Percentiles rank a stretch among this genome's conserved stretches.
Conservation (phyloP, 2,888 invertebrate genomes). For the Silvanus unidentatus region DNA sequence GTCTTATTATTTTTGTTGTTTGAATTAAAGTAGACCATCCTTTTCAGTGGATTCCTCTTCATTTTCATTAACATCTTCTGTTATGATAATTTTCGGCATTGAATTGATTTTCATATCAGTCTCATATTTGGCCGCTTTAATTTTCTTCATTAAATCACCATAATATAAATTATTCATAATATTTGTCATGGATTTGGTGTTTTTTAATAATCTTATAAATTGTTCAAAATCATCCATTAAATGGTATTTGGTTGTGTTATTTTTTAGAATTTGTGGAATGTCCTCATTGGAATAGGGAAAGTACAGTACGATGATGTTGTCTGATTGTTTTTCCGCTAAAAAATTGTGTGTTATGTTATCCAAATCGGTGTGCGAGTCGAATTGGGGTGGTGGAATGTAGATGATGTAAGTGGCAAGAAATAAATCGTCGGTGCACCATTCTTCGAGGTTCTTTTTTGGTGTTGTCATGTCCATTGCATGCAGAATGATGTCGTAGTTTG, state of each 20-base stretch:
- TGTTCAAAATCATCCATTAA: conserved; percentile 25
- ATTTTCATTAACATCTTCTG: conserved; percentile 13
- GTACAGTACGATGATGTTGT: conserved; percentile 18
- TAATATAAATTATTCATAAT: conserved; percentile 15
- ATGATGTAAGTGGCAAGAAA: conserved; percentile 23
- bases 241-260: conserved; percentile 17
- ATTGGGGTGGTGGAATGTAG: conserved; percentile 22
- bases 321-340: conserved; percentile 18
- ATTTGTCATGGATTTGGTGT: conserved; percentile 11
- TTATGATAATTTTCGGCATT: conserved; percentile 26
- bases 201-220: conserved; percentile 22
- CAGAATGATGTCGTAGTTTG: conserved; percentile 17
- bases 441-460: conserved; percentile 19
- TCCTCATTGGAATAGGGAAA: conserved; percentile 25
- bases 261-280: conserved; percentile 20
- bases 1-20: too few relatives aligned
- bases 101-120: conserved; percentile 18
- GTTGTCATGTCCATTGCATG: conserved; percentile 17
- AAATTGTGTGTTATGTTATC: conserved; percentile 21
- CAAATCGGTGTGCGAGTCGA: conserved; percentile 17
- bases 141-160: conserved; percentile 20
- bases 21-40: too few relatives aligned
- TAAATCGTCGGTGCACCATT: conserved; percentile 19
- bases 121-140: conserved; percentile 20
- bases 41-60: too few relatives aligned